phyloP scores from a whole-genome alignment of 2,113 vertebrate genomes.

The Thalassoma bifasciatum region DNA sequence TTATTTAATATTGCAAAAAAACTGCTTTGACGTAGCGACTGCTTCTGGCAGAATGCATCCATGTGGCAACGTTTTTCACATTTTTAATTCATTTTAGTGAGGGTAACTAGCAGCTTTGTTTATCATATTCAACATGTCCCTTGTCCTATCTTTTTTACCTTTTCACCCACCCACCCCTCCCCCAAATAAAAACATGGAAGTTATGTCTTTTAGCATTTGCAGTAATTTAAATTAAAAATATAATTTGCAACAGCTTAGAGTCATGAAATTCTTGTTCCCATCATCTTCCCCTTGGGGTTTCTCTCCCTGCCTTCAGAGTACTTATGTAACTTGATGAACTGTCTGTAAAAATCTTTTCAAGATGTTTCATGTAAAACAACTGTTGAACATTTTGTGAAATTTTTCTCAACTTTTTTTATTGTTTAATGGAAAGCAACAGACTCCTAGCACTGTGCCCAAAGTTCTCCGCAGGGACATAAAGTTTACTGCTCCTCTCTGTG shows the following conservation, averaged over 20 bases:
- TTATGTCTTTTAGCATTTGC: too few relatives aligned
- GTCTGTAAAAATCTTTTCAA: background rate
- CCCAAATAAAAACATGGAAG: background rate
- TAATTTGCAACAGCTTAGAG: too few relatives aligned
- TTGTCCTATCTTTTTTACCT: too few relatives aligned
- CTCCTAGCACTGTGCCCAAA: background rate
- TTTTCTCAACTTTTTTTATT: background rate
- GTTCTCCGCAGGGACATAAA: background rate
- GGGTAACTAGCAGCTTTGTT: too few relatives aligned
- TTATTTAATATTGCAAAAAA: too few relatives aligned
- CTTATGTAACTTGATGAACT: background rate
- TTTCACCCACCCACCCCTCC: background rate
- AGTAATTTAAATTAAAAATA: background rate
- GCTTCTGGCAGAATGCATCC: too few relatives aligned
- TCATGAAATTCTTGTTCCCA: background rate
- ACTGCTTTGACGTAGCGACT: too few relatives aligned
- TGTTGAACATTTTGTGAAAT: background rate
- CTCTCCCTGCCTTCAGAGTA: background rate
- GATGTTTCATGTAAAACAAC: background rate
- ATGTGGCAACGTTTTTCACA: too few relatives aligned
- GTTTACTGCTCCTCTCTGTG: background rate
- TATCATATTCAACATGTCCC: too few relatives aligned
- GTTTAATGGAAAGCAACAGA: background rate
- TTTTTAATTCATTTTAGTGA: too few relatives aligned
- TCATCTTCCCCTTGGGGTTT: background rate